Evolutionary conservation across 2,888 invertebrate genomes (phyloP).

Genomic region (Drosophila subquinaria): DNA sequence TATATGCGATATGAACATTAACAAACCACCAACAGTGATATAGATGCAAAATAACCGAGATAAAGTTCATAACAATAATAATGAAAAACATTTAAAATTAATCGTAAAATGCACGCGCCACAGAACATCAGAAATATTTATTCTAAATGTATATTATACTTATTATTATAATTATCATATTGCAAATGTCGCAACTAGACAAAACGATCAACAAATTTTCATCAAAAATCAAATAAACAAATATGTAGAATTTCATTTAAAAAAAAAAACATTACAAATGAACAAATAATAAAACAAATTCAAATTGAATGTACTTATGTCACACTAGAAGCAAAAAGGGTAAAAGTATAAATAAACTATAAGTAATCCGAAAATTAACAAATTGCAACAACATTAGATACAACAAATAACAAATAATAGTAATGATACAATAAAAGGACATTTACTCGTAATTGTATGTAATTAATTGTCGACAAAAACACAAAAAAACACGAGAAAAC

Average conservation of each 20-base stretch:
- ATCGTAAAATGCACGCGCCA: conserved; percentile 26
- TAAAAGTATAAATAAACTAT: conserved; percentile 47
- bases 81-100: conserved; percentile 11
- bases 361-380: conserved; percentile 52
- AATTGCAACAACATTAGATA: conserved; percentile 53
- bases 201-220: conserved; percentile 7
- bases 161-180: conserved; percentile 38
- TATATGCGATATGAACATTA: conserved; percentile 58
- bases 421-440: conserved; percentile 24
- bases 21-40: conserved; percentile 82
- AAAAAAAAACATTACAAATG: conserved; percentile 5
- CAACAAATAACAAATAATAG: conserved; percentile 36
- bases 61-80: conserved; percentile 39
- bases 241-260: conserved; percentile 28
- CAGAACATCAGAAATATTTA: conserved; percentile 39
- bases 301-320: conserved; percentile 27
- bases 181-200: conserved; percentile 10
- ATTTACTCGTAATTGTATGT: conserved; percentile 61
- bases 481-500: conserved; percentile 24
- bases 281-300: conserved; percentile 4
- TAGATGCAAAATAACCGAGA: conserved; percentile 66
- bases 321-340: conserved; percentile 54
- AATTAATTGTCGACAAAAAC: conserved; percentile 50
- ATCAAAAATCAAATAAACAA: conserved; percentile 5
- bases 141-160: conserved; percentile 56